These are phyloP conservation scores for Sylvilagus floridanus DNA, from an alignment of 2,797 vertebrate species.

Conservation along the genomic window DNA sequence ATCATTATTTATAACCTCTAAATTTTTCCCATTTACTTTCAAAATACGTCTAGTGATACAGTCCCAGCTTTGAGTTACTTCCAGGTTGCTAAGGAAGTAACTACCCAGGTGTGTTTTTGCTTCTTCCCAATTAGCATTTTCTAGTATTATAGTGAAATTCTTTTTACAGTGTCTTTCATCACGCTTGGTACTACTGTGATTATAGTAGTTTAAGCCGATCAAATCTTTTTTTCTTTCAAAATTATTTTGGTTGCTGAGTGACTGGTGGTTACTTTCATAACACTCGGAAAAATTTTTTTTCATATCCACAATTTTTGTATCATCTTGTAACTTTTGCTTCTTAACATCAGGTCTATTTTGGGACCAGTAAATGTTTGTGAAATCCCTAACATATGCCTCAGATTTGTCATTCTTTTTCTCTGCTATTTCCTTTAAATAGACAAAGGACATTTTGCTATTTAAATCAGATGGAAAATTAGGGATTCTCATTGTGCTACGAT, in stretches of 20 bases:
- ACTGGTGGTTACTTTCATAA: conserved; percentile 30
- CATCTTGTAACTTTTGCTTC: conserved; percentile 70
- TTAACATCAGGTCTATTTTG: conserved; percentile 62
- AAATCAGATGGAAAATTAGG: conserved; percentile 71
- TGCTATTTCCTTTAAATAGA: conserved; percentile 50
- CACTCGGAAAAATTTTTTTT: conserved; percentile 21
- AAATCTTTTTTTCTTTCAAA: neutral
- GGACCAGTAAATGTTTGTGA: conserved; percentile 45
- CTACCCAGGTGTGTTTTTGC: neutral
- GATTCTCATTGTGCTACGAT: conserved; percentile 33
- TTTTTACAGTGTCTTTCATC: conserved; percentile 13
- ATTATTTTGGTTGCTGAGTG: conserved; percentile 22
- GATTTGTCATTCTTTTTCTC: conserved; percentile 70
- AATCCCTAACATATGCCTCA: conserved; percentile 56
- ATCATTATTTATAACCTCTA: neutral
- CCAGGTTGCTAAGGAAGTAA: neutral
- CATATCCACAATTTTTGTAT: neutral
- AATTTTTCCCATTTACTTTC: conserved; percentile 12
- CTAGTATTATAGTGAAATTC: neutral
- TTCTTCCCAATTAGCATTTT: neutral
- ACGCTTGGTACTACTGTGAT: neutral
- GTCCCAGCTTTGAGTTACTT: neutral
- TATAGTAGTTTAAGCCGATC: neutral
- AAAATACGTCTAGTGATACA: neutral
- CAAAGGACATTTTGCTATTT: conserved; percentile 56